Base-by-base conservation (phyloP, 2,888 invertebrate genomes). In the Lysandra coridon region DNA sequence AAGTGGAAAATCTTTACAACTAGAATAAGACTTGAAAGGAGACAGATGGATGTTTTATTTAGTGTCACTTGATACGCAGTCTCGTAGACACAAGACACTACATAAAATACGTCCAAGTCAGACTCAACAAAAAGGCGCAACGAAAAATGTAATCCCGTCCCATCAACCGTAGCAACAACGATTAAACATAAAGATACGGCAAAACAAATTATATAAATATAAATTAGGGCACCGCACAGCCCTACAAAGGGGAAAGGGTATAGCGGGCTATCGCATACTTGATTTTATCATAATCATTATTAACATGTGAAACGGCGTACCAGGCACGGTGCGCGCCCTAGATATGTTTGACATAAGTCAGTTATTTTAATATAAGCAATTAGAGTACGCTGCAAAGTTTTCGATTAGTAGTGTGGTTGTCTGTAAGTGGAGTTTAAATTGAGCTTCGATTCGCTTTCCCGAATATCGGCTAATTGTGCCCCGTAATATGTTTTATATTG, bases 261-360 rank as follows among this genome's bases (percentile, higher is more conserved):
- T 85, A 87, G 85, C 85, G 85, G 89, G 90, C 92, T 91, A 92
- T 92, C 92, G 93, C 91, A 92, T 90, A 93, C 93, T 94, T 92
- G 94, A 94, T 94, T 90, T 89, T 93, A 94, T 94, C 93, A 93
- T 92, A 93, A 94, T 92, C 93, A 94, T 94, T 93, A 94, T 94
- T 93, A 93, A 94, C 93, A 93, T 93, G 94, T 93, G 92, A 91
- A 89, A 88, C 88, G 83, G 88, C 85, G 92, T 93, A 85, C 95
- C 92, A 91, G 92, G 91, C 90, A 87, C 91, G 89, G 86, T 88
- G 87, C 87, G 88, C 88, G 89, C 90, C 91, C 94, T 89, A 91
- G 92, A 93, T 92, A 93, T 93, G 91, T 93, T 94, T 94, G 93
- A 93, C 93, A 93, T 93, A 91, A 92, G 89, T 90, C 93, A 90